Evolutionary conservation across 2,888 invertebrate species (phyloP), one percentile per base, ranked within the genome.

Genomic region (Lycocerus yunnanus): DNA sequence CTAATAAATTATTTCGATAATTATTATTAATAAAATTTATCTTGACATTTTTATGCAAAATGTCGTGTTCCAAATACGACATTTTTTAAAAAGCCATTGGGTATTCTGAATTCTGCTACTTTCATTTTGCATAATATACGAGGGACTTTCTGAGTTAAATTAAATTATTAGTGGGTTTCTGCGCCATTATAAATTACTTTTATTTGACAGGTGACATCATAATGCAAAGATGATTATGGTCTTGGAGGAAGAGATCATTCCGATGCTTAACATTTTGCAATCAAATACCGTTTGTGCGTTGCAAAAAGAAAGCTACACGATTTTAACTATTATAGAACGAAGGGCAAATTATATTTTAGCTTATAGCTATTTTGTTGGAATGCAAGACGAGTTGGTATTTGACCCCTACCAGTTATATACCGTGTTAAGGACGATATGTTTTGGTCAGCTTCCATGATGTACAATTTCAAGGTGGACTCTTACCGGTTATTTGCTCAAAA

Each of bases 381-480:
- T 63, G 61, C n/a, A 63, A 63, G 61, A 18, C 15, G 61, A 63
- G 61, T 63, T 63, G 61, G 61, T 63, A 63, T 63, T 63, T 63
- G 61, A 63, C 61, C 61, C 61, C 13, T 18, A 63, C 61, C 61
- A 63, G 61, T 63, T 63, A 43, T 43, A n/a, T 43, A 63, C 15
- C 18, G 18, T 63, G 61, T n/a, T 63, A 63, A 61, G 61, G 61
- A 63, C 61, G 61, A 63, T 63, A 18, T 15, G 61, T 15, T 60
- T 18, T 18, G 16, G 13, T 18, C 18, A n/a, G n/a, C 20, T 63
- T 63, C 15, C 60, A 60, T 63, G 18, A 63, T 18, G 13, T 18
- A 63, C 18, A 63, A 63, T 63, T 63, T 63, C 61, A 63, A 63
- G 61, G 61, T 63, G 13, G 61, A 43, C 61, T 16, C 61, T 43